Evolutionary conservation across 2,888 invertebrate genomes (phyloP), one percentile per base, ranked within the genome.

Genomic region (Meghimatium bilineatum): DNA sequence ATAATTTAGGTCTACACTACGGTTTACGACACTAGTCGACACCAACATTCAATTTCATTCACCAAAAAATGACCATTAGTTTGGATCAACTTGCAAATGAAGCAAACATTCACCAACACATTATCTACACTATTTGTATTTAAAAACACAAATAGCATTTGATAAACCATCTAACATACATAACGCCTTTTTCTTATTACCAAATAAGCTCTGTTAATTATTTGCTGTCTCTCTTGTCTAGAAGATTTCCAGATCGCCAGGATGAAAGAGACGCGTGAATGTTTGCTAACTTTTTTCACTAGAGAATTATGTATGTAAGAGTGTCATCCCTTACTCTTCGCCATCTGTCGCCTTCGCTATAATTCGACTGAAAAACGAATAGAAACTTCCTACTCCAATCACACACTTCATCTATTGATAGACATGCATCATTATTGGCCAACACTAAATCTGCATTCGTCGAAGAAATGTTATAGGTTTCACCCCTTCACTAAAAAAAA

Each of bases 201-300:
- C 66, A 32, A 32, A 66, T 29, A 66, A 66, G 32, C 20, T 66
- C 8, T 32, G 32, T 66, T 12, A 10, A 32, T 66, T 14, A 29
- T 66, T 38, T 44, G 14, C 72, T 38, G 44, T 23, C 72, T 38
- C 34, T 71, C 1, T 26, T 72, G 1, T 49, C 1, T 78, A 36
- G 78, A 32, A 67, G 34, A 78, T 66, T 80, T 80, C 66, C 71
- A 79, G 79, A 60, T 76, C 52, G 74, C 74, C 69, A 56, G 49
- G 49, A 49, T 49, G 56, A 80, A 80, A 80, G 38, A 36, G 80
- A 80, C 80, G 80, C 80, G 34, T 56, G 12, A 80, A 52, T 80
- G 20, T 71, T 80, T 56, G 6, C 69, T 69, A 71, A 44, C 52
- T 60, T 80, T 80, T 79, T 34, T 34, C 36, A 17, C 5, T 10